Evolutionary conservation across 2,888 invertebrate genomes (phyloP).

Genomic region (Neoascia interrupta): DNA sequence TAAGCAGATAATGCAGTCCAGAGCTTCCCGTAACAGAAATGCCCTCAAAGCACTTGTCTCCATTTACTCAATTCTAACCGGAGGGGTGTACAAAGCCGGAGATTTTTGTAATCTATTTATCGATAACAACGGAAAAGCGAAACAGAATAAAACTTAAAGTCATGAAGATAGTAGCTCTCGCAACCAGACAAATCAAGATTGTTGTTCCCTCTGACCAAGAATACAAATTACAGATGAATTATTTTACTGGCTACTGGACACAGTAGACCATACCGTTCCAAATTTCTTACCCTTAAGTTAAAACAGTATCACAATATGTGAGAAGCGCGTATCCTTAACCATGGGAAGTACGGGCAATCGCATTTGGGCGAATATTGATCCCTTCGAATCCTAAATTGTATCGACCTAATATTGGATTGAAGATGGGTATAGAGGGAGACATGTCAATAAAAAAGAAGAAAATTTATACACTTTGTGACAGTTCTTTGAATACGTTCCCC

Average conservation of each 20-base stretch:
- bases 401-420: slow-evolving; percentile 39
- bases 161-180: slow-evolving; percentile 35
- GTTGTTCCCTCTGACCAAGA: slow-evolving; percentile 66
- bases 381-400: slow-evolving; percentile 56
- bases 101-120: slow-evolving; percentile 73
- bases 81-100: slow-evolving; percentile 46
- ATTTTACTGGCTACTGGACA: slow-evolving; percentile 62
- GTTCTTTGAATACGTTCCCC: slow-evolving; percentile 62
- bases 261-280: slow-evolving; percentile 44
- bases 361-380: slow-evolving; percentile 49
- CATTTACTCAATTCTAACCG: slow-evolving; percentile 24
- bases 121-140: slow-evolving; percentile 56
- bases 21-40: slow-evolving; percentile 50
- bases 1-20: slow-evolving; percentile 46
- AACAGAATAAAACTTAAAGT: slow-evolving; percentile 60
- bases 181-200: slow-evolving; percentile 63
- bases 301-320: slow-evolving; percentile 35
- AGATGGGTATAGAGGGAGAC: slow-evolving; percentile 63
- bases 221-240: slow-evolving; percentile 72
- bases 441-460: slow-evolving; percentile 72
- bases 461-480: slow-evolving; percentile 73
- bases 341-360: slow-evolving; percentile 46
- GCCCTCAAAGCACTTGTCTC: slow-evolving; percentile 54
- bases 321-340: slow-evolving; percentile 18
- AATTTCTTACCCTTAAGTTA: slow-evolving; percentile 57